Conservation (phyloP, 2,888 invertebrate genomes). For the Xestobium rufovillosum region DNA sequence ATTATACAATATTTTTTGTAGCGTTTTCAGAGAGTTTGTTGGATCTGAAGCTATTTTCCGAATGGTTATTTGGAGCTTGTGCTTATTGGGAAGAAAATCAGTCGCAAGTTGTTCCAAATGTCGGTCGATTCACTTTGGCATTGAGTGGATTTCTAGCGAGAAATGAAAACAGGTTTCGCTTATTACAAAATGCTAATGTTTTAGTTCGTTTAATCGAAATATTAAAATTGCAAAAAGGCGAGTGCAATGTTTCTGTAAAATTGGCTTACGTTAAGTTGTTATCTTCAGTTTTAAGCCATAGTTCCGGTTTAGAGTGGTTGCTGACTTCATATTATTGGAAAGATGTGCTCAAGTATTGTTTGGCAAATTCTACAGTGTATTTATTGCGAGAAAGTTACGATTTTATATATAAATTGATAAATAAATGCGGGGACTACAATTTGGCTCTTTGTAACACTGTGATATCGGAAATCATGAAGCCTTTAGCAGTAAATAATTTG, state of each 20-base stretch:
- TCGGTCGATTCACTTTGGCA: conserved; percentile 52
- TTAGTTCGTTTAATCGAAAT: conserved; percentile 37
- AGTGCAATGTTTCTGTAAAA: conserved; percentile 54
- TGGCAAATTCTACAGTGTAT: conserved; percentile 63
- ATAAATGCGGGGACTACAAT: conserved; percentile 49
- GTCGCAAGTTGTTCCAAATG: conserved; percentile 39
- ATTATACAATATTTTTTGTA: not conserved
- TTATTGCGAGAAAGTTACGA: conserved; percentile 59
- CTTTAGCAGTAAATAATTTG: conserved; percentile 51
- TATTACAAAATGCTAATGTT: conserved; percentile 21
- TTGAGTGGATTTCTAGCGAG: conserved; percentile 48
- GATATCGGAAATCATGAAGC: conserved; percentile 49
- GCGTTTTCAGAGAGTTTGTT: not conserved
- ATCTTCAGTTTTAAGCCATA: conserved; percentile 52
- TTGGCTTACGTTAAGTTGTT: conserved; percentile 61
- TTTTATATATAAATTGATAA: conserved; percentile 54
- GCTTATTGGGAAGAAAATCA: conserved; percentile 32
- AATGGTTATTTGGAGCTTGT: conserved; percentile 39
- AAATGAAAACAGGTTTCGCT: conserved; percentile 50
- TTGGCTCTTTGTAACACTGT: conserved; percentile 49
- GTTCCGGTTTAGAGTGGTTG: conserved; percentile 59
- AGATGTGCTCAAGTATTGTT: conserved; percentile 54
- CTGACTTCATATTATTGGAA: conserved; percentile 57
- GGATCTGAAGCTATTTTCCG: conserved; percentile 21
- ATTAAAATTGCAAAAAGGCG: conserved; percentile 34